Percentiles rank a stretch among this genome's conserved stretches.
phyloP scores from a whole-genome alignment of 2,888 invertebrate genomes.

The Blastobasis lacticolella region DNA sequence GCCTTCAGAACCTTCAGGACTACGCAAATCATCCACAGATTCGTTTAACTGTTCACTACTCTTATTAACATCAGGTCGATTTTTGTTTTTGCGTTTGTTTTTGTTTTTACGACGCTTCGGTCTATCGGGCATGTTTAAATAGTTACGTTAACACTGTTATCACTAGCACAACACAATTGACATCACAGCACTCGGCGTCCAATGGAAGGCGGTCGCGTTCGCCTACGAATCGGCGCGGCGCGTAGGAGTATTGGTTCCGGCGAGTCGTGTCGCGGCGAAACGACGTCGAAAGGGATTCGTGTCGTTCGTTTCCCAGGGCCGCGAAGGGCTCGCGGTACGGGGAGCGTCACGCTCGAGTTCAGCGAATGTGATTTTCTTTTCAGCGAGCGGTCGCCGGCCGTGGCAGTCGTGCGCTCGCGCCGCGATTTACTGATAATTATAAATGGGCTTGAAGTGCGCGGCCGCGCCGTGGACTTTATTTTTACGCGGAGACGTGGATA shows the following conservation, averaged over 20 bases:
- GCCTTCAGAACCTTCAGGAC: conserved; percentile 14
- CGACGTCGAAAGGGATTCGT: conserved; percentile 36
- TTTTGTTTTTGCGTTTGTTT: conserved; percentile 64
- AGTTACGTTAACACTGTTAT: conserved; percentile 44
- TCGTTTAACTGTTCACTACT: conserved; percentile 30
- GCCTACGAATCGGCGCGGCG: conserved; percentile 44
- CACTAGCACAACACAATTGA: conserved; percentile 50
- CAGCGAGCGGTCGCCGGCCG: conserved; percentile 55
- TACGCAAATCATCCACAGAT: conserved; percentile 24
- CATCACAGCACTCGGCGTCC: conserved; percentile 43
- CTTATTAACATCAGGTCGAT: conserved; percentile 33
- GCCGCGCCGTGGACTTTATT: conserved; percentile 69
- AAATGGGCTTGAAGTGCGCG: conserved; percentile 68
- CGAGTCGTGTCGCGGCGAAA: conserved; percentile 23
- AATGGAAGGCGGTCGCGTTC: conserved; percentile 36
- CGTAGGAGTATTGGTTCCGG: conserved; percentile 48
- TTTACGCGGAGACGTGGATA: conserved; percentile 69
- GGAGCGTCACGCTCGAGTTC: conserved; percentile 39
- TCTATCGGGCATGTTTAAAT: conserved; percentile 57
- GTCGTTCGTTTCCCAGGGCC: conserved; percentile 30
- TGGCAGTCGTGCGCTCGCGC: conserved; percentile 66
- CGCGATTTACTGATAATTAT: conserved; percentile 73
- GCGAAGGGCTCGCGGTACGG: conserved; percentile 44
- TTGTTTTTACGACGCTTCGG: conserved; percentile 62
- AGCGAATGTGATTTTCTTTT: conserved; percentile 49